These are phyloP conservation scores for Salvator merianae DNA, from an alignment of 2,113 vertebrate species.

Conservation along the genomic window DNA sequence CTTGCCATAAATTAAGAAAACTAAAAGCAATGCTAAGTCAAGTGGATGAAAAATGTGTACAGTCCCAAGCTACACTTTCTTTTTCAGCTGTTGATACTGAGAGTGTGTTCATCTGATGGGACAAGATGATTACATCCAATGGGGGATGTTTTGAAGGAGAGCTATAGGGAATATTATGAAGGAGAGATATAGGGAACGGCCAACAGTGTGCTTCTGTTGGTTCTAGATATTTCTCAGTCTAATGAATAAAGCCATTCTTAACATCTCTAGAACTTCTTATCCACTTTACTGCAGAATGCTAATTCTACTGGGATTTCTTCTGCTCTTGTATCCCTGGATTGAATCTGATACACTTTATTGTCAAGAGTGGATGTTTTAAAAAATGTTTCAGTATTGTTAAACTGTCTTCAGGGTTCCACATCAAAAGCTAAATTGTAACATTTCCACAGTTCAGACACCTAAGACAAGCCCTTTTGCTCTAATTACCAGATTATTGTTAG, in stretches of 20 bases:
- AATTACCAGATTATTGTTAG: too few relatives aligned
- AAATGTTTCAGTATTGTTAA: neutral
- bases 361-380: neutral
- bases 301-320: neutral
- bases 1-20: too few relatives aligned
- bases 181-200: too few relatives aligned
- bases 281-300: neutral
- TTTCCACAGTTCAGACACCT: neutral
- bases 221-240: neutral
- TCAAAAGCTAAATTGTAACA: neutral
- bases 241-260: neutral
- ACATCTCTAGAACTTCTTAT: neutral
- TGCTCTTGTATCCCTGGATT: neutral
- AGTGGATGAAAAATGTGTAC: neutral
- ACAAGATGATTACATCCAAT: too few relatives aligned
- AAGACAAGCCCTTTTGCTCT: neutral
- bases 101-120: neutral
- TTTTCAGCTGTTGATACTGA: neutral
- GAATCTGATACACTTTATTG: neutral
- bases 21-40: slow-evolving; percentile 4
- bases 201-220: too few relatives aligned
- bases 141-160: neutral
- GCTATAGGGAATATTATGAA: neutral
- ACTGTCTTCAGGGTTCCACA: neutral
- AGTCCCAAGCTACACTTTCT: fast-evolving